Evolutionary conservation across 2,797 vertebrate genomes (phyloP).

Genomic region (Pogoniulus pusillus): DNA sequence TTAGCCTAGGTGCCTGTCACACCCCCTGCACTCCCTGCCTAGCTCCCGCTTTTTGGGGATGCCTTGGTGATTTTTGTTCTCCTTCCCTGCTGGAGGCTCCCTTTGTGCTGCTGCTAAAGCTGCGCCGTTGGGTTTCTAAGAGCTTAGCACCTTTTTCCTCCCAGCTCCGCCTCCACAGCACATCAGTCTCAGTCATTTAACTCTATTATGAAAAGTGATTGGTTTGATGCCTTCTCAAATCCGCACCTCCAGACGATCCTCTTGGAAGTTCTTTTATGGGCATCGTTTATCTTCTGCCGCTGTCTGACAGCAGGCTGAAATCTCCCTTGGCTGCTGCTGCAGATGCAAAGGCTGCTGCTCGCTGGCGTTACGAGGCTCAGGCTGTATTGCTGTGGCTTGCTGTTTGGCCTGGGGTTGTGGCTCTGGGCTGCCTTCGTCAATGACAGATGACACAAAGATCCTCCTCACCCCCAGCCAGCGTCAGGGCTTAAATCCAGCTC

Average conservation of each 20-base stretch:
- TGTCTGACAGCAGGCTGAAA: background rate
- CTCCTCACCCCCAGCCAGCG: background rate
- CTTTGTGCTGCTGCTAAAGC: background rate
- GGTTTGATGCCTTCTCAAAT: background rate
- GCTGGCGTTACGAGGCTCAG: fast-evolving
- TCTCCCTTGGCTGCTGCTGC: background rate
- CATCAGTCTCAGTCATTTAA: background rate
- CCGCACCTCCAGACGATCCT: background rate
- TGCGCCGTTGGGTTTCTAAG: background rate
- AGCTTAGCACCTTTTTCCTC: background rate
- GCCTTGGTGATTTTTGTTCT: background rate
- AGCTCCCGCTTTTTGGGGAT: background rate
- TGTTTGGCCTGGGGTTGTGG: background rate
- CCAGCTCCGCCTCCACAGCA: background rate
- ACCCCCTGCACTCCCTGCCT: fast-evolving
- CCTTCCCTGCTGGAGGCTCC: background rate
- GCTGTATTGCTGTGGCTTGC: background rate
- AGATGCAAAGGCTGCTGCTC: background rate
- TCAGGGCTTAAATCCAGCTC: fast-evolving
- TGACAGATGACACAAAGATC: background rate
- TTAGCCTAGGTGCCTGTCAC: background rate
- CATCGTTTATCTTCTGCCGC: background rate
- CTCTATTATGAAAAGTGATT: background rate
- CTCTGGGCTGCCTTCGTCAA: background rate
- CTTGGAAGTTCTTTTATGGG: background rate